Conservation (phyloP, 2,797 vertebrate species). For the Smutsia gigantea region DNA sequence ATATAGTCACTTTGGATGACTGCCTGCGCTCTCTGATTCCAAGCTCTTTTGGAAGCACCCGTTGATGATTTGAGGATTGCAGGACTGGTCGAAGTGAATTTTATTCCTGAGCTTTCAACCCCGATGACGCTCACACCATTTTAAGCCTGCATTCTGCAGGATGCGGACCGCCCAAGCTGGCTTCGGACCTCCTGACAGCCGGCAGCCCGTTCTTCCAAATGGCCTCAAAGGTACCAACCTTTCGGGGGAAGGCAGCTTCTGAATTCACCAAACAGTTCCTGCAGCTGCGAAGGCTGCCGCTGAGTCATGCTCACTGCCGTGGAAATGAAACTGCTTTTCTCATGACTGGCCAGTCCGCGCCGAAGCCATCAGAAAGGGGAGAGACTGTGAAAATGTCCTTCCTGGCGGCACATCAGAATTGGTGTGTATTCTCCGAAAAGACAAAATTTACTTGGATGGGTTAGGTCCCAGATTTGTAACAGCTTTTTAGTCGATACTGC, state of each 20-base stretch:
- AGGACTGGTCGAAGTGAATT: background rate
- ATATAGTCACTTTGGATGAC: background rate
- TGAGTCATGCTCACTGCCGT: background rate
- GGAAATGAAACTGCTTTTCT: slow-evolving; percentile 21
- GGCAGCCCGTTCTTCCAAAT: background rate
- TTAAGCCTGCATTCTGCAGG: background rate
- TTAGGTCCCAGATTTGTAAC: background rate
- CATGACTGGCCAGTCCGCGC: background rate
- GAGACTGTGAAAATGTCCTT: background rate
- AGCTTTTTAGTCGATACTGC: background rate
- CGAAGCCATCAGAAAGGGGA: background rate
- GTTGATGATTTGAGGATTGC: background rate
- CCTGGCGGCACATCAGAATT: background rate
- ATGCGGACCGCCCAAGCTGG: too few relatives aligned
- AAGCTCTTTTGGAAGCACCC: background rate
- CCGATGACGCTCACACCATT: background rate
- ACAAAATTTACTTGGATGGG: background rate
- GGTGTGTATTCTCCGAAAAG: background rate
- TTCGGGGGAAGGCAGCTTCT: background rate
- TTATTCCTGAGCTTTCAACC: background rate
- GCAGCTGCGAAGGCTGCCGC: background rate
- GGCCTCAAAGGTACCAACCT: background rate
- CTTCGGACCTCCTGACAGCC: background rate
- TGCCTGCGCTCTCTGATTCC: background rate
- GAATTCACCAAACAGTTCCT: slow-evolving; percentile 32